Conservation (phyloP, 2,113 vertebrate genomes). For the Myotis yumanensis region DNA sequence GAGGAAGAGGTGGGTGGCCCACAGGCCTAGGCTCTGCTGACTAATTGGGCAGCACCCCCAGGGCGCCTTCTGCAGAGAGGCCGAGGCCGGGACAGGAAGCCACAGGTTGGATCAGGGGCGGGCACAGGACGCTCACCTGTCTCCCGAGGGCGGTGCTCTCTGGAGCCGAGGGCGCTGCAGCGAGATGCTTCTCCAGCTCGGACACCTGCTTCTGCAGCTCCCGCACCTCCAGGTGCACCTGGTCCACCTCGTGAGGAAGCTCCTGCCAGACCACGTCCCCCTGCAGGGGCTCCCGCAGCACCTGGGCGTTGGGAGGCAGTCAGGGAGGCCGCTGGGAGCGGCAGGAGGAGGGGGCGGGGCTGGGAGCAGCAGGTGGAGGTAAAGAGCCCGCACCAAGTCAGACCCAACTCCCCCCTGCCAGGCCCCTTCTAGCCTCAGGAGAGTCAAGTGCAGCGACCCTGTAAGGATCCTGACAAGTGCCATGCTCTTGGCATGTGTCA, state of each 20-base stretch:
- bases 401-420: too few relatives aligned
- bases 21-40: neutral
- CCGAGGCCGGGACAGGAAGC: neutral
- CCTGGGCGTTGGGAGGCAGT: slow-evolving; percentile 43
- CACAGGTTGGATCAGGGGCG: fast-evolving
- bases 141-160: slow-evolving; percentile 63
- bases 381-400: too few relatives aligned
- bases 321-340: neutral
- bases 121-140: slow-evolving; percentile 74
- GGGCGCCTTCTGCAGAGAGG: neutral
- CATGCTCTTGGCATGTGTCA: neutral
- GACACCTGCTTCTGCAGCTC: slow-evolving; percentile 77
- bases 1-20: neutral
- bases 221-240: slow-evolving; percentile 73
- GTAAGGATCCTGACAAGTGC: too few relatives aligned
- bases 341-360: neutral
- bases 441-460: neutral
- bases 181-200: slow-evolving; percentile 75
- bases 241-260: slow-evolving; percentile 74
- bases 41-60: too few relatives aligned
- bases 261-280: slow-evolving; percentile 56
- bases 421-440: neutral
- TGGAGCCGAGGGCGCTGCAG: slow-evolving; percentile 15
- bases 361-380: neutral
- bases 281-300: slow-evolving; percentile 74